phyloP scores from a whole-genome alignment of 2,888 invertebrate species.

The Dryadula phaetusa region DNA sequence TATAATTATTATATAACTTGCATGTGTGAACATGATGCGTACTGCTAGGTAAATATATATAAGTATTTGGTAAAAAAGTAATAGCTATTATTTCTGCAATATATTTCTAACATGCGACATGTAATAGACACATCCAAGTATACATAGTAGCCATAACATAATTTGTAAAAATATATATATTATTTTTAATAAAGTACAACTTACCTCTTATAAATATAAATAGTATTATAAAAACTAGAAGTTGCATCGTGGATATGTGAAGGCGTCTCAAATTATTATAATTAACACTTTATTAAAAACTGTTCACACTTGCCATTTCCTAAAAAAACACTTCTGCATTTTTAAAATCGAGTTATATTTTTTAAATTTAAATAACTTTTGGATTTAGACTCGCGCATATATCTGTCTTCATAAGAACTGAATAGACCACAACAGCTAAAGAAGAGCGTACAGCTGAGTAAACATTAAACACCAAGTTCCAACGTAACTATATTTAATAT shows the following conservation, averaged over 20 bases:
- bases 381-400: neutral
- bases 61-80: no score
- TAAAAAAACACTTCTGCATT: neutral
- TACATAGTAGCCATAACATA: no score
- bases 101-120: no score
- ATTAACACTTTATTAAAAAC: slow-evolving; percentile 21
- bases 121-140: no score
- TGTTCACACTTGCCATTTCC: slow-evolving; percentile 12
- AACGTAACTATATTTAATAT: slow-evolving; percentile 8
- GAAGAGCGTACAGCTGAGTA: slow-evolving; percentile 33
- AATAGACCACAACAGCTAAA: slow-evolving; percentile 8
- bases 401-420: slow-evolving; percentile 3
- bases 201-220: slow-evolving; percentile 39
- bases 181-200: slow-evolving; percentile 13
- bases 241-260: slow-evolving; percentile 34
- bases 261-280: slow-evolving; percentile 6
- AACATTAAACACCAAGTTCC: slow-evolving; percentile 26
- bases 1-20: no score
- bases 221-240: slow-evolving; percentile 33
- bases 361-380: neutral
- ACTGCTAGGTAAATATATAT: no score
- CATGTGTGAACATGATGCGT: no score
- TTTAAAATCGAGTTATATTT: neutral
- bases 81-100: no score
- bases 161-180: no score